phyloP scores from a whole-genome alignment of 2,797 vertebrate species.

The Buceros bicornis region DNA sequence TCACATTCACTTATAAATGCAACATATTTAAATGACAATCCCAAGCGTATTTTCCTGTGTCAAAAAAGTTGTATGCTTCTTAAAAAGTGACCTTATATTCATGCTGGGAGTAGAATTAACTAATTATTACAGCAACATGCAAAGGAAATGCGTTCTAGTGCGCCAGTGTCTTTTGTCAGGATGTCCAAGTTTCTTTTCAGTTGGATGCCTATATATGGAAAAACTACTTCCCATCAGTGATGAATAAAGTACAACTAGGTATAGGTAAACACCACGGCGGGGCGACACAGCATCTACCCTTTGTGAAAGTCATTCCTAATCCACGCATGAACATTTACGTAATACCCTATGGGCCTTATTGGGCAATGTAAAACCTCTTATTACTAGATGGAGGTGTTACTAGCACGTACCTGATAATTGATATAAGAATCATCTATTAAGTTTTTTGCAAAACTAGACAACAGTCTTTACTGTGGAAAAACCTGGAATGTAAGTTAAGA shows the following conservation, averaged over 20 bases:
- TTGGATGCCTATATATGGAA: neutral
- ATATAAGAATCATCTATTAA: neutral
- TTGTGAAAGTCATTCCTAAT: neutral
- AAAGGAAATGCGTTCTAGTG: neutral
- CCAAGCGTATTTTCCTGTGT: neutral
- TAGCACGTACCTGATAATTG: neutral
- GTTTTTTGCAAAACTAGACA: neutral
- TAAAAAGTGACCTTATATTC: conserved; percentile 2
- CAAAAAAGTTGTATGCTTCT: neutral
- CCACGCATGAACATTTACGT: neutral
- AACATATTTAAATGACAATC: conserved; percentile 29
- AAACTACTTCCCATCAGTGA: neutral
- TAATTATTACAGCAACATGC: neutral
- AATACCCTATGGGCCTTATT: neutral
- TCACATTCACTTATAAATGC: conserved; percentile 46
- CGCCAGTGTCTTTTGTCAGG: neutral
- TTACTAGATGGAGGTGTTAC: neutral
- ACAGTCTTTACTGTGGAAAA: neutral
- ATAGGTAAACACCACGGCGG: neutral
- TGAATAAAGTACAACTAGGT: neutral
- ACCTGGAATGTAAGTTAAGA: neutral
- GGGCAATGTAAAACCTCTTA: neutral
- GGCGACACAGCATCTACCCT: neutral
- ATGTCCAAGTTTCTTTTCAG: neutral
- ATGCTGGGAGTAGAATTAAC: neutral